Base-by-base conservation (phyloP, 2,113 vertebrate genomes). In the Stomatorhinus ivindoensis region DNA sequence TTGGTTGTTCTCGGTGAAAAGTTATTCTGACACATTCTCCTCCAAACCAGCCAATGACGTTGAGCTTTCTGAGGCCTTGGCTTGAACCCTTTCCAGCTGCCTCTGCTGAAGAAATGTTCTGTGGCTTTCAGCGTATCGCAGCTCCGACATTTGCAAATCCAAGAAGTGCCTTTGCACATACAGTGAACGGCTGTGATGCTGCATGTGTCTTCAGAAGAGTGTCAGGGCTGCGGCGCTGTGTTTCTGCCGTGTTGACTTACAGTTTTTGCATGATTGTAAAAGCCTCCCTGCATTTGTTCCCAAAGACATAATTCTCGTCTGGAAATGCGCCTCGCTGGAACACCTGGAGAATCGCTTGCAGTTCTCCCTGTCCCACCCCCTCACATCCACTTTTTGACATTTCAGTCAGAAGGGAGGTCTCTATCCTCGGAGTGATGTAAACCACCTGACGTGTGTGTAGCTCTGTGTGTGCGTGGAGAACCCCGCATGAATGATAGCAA, bases 261-360 rank as follows among this genome's bases (percentile, higher is more conserved):
- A 15, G 35, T 80, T 42, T 31, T 80, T 17, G 73, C 73, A 42
- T 13, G 1, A 17, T 17, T 2, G 6, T 46, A 17, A 21, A 80
- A 76, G 48, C 46, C n/a, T 13, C 3, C 39, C 48, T 48, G n/a
- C 61, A 42, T 80, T 88, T 80, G 6, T 17, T 53, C 65, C 47
- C 47, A 48, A 35, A 42, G 82, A 31, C 27, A 3, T 80, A 48
- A 46, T 42, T 48, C 47, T 46, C n/a, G n/a, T 73, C 44, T 35
- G 15, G 2, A 50, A n/a, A 47, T 3, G 4, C 31, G n/a, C 61
- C 35, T 9, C 31, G 65, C 9, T 39, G 47, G 46, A 76, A 88
- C 88, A 88, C 88, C 88, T 88, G 88, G 65, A 88, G 44, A 53
- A 88, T 88, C 88, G 76, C 69, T 88, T 48, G 69, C n/a, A 69